Evolutionary conservation across 2,797 vertebrate species (phyloP).

Genomic region (Meriones psammophilus): DNA sequence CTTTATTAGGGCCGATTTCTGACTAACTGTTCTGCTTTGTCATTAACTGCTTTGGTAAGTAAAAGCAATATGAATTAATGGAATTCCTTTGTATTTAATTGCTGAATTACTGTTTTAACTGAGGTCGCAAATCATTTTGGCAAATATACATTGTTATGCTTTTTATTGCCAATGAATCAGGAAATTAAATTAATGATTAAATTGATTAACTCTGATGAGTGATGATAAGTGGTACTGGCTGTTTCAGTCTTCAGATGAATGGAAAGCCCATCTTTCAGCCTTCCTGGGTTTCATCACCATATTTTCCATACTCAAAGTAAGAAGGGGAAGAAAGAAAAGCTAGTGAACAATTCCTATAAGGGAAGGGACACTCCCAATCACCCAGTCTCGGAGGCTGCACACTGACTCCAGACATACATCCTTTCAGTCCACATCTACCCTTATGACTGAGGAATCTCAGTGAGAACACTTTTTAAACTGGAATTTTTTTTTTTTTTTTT

Average conservation of each 20-base stretch:
- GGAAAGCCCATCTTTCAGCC: neutral
- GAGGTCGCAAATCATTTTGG: slow-evolving; percentile 64
- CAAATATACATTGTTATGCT: slow-evolving; percentile 64
- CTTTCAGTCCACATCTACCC: neutral
- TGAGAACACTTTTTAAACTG: neutral
- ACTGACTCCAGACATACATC: accelerated
- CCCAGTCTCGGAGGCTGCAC: accelerated
- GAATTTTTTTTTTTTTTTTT: neutral
- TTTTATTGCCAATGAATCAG: slow-evolving; percentile 68
- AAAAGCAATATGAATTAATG: slow-evolving; percentile 70
- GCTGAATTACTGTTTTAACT: slow-evolving; percentile 62
- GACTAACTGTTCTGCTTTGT: slow-evolving; percentile 63
- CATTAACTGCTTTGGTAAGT: slow-evolving; percentile 69
- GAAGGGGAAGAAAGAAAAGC: neutral
- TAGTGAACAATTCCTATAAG: neutral
- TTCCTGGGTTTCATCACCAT: neutral
- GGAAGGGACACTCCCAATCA: neutral
- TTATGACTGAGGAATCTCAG: neutral
- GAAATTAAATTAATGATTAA: slow-evolving; percentile 77
- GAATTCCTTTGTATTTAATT: slow-evolving; percentile 67
- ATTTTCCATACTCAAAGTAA: neutral
- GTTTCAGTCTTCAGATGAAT: neutral
- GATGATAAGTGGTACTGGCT: slow-evolving; percentile 7
- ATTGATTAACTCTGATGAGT: slow-evolving; percentile 73
- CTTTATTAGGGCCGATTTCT: slow-evolving; percentile 57